Conservation (phyloP, 2,113 vertebrate genomes). For the Numenius arquata region DNA sequence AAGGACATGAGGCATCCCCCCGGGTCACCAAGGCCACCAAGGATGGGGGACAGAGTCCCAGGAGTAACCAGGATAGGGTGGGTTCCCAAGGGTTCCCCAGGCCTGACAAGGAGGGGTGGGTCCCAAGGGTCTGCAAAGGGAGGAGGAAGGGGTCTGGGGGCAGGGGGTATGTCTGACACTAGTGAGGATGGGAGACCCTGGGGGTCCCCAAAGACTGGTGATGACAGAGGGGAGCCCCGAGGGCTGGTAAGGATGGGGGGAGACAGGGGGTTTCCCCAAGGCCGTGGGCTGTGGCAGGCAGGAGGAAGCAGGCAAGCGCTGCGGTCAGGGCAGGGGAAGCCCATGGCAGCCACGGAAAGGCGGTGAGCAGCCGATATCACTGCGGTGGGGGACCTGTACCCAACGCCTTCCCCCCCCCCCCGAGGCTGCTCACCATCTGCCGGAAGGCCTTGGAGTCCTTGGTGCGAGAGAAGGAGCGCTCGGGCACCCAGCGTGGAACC, state of each 20-base stretch:
- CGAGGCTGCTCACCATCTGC: conserved; percentile 85
- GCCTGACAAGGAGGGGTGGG: background rate
- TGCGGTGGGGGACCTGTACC: fast-evolving
- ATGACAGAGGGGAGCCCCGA: background rate
- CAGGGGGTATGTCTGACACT: background rate
- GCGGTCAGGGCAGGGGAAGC: background rate
- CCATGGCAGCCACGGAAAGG: background rate
- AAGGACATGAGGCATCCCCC: background rate
- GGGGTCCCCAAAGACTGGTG: background rate
- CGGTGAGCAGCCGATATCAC: fast-evolving
- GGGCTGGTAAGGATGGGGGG: background rate
- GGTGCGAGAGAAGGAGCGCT: conserved; percentile 89
- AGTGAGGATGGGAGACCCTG: background rate
- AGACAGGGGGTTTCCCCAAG: background rate
- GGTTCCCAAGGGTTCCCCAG: no score
- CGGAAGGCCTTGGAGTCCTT: conserved; percentile 97
- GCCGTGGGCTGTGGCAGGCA: fast-evolving
- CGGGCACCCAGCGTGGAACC: conserved; percentile 91
- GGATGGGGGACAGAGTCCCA: background rate
- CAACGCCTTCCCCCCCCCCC: fast-evolving
- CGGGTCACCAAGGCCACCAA: background rate
- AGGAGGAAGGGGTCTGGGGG: background rate
- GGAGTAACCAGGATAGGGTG: background rate
- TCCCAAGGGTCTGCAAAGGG: background rate
- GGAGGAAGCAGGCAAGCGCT: background rate